A percentile compares a stretch with the other conserved stretches of the same genome.
These are phyloP conservation scores for Drosophila persimilis DNA, from an alignment of 1,140 invertebrate species.

Conservation along the genomic window DNA sequence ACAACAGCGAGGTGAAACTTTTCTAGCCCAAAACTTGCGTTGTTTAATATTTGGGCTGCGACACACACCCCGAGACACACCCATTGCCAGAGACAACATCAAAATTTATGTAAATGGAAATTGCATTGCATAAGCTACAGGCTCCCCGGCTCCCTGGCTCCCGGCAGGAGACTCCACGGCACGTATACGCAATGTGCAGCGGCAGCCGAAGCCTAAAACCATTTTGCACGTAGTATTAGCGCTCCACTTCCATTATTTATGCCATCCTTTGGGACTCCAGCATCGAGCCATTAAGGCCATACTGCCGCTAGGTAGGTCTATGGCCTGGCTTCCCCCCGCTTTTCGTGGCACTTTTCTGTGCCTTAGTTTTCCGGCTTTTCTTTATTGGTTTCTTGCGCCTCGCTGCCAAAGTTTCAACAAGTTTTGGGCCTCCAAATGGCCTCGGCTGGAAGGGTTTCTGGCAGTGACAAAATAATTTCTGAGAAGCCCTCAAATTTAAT, in stretches of 20 bases:
- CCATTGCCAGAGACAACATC: conserved; percentile 43
- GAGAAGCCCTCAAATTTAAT: conserved; percentile 39
- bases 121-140: conserved; percentile 73
- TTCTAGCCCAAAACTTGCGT: conserved; percentile 31
- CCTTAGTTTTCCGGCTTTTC: conserved; percentile 65
- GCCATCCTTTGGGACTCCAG: conserved; percentile 48
- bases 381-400: conserved; percentile 68
- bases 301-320: conserved; percentile 35
- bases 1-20: conserved; percentile 63
- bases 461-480: conserved; percentile 34
- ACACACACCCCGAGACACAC: conserved; percentile 14
- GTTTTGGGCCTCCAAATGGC: conserved; percentile 16
- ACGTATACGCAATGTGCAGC: conserved; percentile 69
- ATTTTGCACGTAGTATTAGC: conserved; percentile 79
- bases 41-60: conserved; percentile 50
- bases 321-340: conserved; percentile 15
- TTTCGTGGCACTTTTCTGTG: conserved; percentile 39
- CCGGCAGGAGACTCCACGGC: conserved; percentile 7
- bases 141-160: background rate
- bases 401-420: conserved; percentile 55
- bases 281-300: conserved; percentile 62
- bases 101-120: conserved; percentile 79
- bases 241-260: conserved; percentile 67
- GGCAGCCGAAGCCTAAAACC: conserved; percentile 50
- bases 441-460: conserved; percentile 37